Evolutionary conservation across 2,888 invertebrate genomes (phyloP).

Genomic region (Phasia obesa): DNA sequence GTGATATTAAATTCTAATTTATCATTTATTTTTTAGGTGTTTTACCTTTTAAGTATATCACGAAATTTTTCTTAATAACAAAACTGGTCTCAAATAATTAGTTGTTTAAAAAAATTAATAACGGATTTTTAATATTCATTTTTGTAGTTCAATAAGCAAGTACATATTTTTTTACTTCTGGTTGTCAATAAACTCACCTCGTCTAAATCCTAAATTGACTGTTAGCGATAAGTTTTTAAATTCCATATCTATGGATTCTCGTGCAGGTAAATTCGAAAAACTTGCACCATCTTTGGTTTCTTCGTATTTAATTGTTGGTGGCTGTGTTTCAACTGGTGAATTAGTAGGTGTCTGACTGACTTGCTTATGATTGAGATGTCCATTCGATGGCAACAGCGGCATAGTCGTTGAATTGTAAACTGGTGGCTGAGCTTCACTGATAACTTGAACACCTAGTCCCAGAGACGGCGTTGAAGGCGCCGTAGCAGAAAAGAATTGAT

Average conservation of each 20-base stretch:
- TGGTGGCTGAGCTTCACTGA: constrained; percentile 69
- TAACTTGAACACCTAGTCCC: constrained; percentile 76
- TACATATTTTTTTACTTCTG: background rate
- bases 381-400: constrained; percentile 73
- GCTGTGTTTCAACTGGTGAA: constrained; percentile 45
- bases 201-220: constrained; percentile 88
- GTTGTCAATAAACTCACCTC: constrained; percentile 85
- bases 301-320: constrained; percentile 28
- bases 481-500: constrained; percentile 75
- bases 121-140: too few relatives aligned
- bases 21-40: too few relatives aligned
- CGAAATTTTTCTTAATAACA: too few relatives aligned
- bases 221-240: constrained; percentile 89
- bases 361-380: constrained; percentile 13
- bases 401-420: constrained; percentile 78
- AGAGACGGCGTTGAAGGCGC: constrained; percentile 72
- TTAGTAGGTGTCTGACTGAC: constrained; percentile 46
- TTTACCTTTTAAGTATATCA: too few relatives aligned
- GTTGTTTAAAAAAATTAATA: too few relatives aligned
- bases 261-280: constrained; percentile 80
- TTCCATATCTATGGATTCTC: constrained; percentile 87
- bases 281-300: constrained; percentile 70
- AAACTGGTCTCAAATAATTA: too few relatives aligned
- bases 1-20: too few relatives aligned
- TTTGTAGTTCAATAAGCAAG: too few relatives aligned